Base-by-base conservation (phyloP, 2,113 vertebrate species). In the Trochalopteron elliotii region DNA sequence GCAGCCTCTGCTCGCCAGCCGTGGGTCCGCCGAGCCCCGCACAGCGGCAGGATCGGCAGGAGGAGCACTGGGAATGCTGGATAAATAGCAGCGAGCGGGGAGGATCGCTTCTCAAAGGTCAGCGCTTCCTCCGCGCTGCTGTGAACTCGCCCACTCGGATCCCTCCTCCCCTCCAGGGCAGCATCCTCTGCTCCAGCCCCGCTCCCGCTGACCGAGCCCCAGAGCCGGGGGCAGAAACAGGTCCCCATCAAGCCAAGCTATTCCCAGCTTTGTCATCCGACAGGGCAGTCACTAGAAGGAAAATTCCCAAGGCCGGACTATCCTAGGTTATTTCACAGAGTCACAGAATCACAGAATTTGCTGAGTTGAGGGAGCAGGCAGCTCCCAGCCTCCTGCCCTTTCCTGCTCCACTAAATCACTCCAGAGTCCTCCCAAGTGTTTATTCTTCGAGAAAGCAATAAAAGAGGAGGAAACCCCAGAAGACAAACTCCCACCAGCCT, bases 401-500 rank as follows among this genome's bases (percentile, higher is more conserved):
- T 94, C 79, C 76, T 84, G 89, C 44, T 82, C n/a, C 40, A 30
- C 67, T 90, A 90, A 90, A 87, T 79, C 81, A 82, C 86, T 75
- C 50, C 82, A n/a, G 83, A 83, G 82, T 64, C 52, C 70, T 95
- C 74, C 37, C 71, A 63, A 47, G 52, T 47, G 40, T 93, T 95
- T 92, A 49, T 83, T 78, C 90, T 87, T 87, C 39, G 68, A 72
- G 70, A 96, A 97, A 91, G 91, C 56, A 94, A 95, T 95, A 89
- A 94, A 90, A 94, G 55, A 90, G 79, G 67, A 92, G 65, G 90
- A 94, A 97, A 92, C 37, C 71, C 55, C 88, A 35, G 61, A 90
- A 83, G 92, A 74, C 68, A 87, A 91, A 85, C 89, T 94, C 94
- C 90, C 94, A 87, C 67, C 84, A 82, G 78, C 82, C 63, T 69